phyloP scores from a whole-genome alignment of 2,113 vertebrate genomes.

The Odobenus rosmarus region DNA sequence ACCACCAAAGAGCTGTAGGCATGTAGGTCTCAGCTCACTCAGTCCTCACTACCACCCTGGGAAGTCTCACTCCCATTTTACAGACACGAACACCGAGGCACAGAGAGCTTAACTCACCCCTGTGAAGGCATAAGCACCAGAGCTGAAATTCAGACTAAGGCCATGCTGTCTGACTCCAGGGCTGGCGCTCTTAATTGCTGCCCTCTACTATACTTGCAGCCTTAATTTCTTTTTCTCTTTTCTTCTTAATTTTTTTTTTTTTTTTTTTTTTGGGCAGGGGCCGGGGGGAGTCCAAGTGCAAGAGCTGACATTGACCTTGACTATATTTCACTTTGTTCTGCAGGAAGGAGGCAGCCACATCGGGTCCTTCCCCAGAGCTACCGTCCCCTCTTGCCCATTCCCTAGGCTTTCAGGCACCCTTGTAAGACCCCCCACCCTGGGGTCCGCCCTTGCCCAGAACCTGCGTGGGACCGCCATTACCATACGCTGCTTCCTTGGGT shows the following conservation, averaged over 20 bases:
- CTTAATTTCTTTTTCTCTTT: background rate
- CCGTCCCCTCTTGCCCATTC: background rate
- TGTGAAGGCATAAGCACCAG: background rate
- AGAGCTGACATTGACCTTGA: background rate
- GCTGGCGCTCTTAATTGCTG: background rate
- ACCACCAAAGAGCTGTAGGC: background rate
- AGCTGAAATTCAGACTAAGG: background rate
- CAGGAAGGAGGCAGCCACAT: background rate
- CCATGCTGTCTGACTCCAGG: background rate
- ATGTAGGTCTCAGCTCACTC: background rate
- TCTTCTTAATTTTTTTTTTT: background rate
- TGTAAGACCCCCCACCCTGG: rapidly evolving
- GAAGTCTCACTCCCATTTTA: background rate
- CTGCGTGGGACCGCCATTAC: background rate
- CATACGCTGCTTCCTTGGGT: background rate
- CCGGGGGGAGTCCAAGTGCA: background rate
- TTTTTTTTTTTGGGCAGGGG: background rate
- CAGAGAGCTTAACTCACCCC: background rate
- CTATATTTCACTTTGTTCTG: background rate
- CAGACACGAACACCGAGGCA: background rate
- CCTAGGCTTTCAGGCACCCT: background rate
- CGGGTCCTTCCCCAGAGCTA: background rate
- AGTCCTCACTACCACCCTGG: background rate
- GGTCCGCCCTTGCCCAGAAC: background rate
- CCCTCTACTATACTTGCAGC: background rate